Conservation (phyloP, 1,140 invertebrate genomes). For the Pristionchus pacificus region DNA sequence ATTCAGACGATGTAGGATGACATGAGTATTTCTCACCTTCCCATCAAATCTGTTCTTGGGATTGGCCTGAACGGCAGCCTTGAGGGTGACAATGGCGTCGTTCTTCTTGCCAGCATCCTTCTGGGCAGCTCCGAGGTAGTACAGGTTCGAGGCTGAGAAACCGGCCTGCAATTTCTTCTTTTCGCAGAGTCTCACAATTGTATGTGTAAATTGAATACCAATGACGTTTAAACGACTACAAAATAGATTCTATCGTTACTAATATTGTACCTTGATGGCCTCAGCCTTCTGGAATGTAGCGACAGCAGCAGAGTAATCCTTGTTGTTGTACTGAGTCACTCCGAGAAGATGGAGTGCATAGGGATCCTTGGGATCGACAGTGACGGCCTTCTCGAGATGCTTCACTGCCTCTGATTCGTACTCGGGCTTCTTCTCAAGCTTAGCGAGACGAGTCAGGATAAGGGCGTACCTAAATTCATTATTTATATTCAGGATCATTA, state of each 20-base stretch:
- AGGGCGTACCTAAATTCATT: conserved; percentile 36
- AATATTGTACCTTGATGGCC: conserved; percentile 32
- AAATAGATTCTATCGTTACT: conserved; percentile 16
- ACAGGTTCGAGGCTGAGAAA: conserved; percentile 40
- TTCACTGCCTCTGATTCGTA: conserved; percentile 26
- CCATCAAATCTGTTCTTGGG: conserved; percentile 38
- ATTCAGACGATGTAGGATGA: neutral
- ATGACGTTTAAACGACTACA: neutral
- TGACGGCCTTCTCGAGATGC: conserved; percentile 36
- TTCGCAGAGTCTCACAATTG: too few relatives aligned
- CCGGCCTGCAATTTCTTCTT: conserved; percentile 24
- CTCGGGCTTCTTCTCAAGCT: conserved; percentile 28
- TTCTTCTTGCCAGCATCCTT: conserved; percentile 27
- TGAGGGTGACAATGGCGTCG: conserved; percentile 35
- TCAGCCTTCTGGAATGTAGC: conserved; percentile 40
- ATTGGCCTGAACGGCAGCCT: conserved; percentile 28
- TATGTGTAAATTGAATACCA: neutral
- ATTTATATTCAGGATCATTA: neutral
- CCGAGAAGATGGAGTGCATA: conserved; percentile 41
- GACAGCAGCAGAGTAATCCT: conserved; percentile 36
- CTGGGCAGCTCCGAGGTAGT: conserved; percentile 35
- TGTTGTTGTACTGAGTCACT: conserved; percentile 32
- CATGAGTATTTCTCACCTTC: conserved; percentile 20
- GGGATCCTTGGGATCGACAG: conserved; percentile 42
- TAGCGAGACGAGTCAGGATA: conserved; percentile 23